Conservation (phyloP, 2,888 invertebrate genomes). For the Coronaproctus castanopsis region DNA sequence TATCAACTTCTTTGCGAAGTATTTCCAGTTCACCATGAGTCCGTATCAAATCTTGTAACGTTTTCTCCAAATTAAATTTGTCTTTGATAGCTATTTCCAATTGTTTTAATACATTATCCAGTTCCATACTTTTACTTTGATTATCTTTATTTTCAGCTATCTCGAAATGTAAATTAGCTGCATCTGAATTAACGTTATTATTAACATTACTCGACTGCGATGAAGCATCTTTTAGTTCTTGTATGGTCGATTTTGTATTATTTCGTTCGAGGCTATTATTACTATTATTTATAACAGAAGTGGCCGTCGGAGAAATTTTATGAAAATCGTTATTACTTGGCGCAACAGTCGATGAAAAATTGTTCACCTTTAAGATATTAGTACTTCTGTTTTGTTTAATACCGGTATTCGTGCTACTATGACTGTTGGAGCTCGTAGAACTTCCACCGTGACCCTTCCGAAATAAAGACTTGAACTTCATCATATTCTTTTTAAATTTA, state of each 20-base stretch:
- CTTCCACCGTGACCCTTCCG: conserved; percentile 48
- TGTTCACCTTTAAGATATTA: conserved; percentile 6
- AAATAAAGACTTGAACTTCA: conserved; percentile 79
- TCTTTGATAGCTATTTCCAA: conserved; percentile 42
- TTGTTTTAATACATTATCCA: conserved; percentile 41
- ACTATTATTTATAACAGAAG: not conserved
- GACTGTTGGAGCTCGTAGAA: conserved; percentile 10
- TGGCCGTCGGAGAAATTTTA: conserved; percentile 1
- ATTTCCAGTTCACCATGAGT: conserved; percentile 44
- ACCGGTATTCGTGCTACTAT: conserved; percentile 6
- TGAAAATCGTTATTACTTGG: conserved; percentile 2
- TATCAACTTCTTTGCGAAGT: conserved; percentile 44
- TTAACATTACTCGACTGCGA: not conserved
- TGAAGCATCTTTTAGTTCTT: not conserved
- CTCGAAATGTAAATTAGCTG: not conserved
- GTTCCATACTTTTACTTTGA: conserved; percentile 28
- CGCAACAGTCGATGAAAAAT: conserved; percentile 13
- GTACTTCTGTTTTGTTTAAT: conserved; percentile 13
- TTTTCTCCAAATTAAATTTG: conserved; percentile 39
- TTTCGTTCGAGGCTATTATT: not conserved
- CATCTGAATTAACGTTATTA: not conserved
- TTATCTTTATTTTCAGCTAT: not conserved
- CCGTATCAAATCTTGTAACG: conserved; percentile 39
- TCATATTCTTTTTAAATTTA: conserved; percentile 38
- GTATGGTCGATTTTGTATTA: not conserved